phyloP scores from a whole-genome alignment of 2,888 invertebrate species.

The Tubiluchus corallicola region DNA sequence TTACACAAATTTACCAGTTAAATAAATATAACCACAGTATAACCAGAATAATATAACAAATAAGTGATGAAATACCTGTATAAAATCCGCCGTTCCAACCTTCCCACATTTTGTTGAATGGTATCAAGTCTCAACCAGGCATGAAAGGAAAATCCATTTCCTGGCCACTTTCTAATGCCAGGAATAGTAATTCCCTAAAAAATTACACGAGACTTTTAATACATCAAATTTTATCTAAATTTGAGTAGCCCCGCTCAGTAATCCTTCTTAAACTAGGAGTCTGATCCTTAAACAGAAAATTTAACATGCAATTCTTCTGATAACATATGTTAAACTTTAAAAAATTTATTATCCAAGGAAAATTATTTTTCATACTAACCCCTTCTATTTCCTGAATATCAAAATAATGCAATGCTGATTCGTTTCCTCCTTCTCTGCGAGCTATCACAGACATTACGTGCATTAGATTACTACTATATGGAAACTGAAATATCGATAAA shows the following conservation, averaged over 20 bases:
- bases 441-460: slow-evolving; percentile 31
- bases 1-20: too few relatives aligned
- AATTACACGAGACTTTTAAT: too few relatives aligned
- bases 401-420: slow-evolving; percentile 35
- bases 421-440: slow-evolving; percentile 21
- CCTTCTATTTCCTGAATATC: slow-evolving; percentile 31
- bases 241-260: too few relatives aligned
- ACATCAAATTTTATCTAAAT: too few relatives aligned
- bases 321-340: too few relatives aligned
- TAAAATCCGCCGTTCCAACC: slow-evolving; percentile 32
- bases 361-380: slow-evolving; percentile 33
- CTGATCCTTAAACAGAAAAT: too few relatives aligned
- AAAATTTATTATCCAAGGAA: slow-evolving; percentile 37
- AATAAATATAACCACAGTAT: too few relatives aligned
- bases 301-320: too few relatives aligned
- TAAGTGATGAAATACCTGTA: slow-evolving; percentile 29
- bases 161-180: slow-evolving; percentile 38
- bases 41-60: too few relatives aligned
- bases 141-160: slow-evolving; percentile 41
- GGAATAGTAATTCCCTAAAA: slow-evolving; percentile 36
- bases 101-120: background rate
- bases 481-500: slow-evolving; percentile 20
- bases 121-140: slow-evolving; percentile 36
- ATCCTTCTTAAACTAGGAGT: too few relatives aligned
- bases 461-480: slow-evolving; percentile 27